Evolutionary conservation across 1,140 invertebrate genomes (phyloP).

Genomic region (Antheraea mylitta): DNA sequence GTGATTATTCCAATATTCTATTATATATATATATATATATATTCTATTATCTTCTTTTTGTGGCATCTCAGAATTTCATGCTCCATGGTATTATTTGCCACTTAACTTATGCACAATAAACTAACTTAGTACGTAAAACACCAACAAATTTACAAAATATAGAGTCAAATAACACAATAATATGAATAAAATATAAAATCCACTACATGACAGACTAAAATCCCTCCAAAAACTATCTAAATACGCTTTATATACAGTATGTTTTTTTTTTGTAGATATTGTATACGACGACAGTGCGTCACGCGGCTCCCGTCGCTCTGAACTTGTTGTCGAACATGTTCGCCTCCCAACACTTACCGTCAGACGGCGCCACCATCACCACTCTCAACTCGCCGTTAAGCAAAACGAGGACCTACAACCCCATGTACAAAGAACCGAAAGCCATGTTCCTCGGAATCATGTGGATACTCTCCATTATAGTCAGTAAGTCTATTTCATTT

Average conservation of each 20-base stretch:
- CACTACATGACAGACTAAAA: too few species aligned
- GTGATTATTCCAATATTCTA: too few species aligned
- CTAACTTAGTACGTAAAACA: too few species aligned
- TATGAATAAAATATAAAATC: too few species aligned
- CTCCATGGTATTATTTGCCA: too few species aligned
- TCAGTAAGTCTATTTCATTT: background rate
- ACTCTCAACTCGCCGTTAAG: slow-evolving; percentile 42
- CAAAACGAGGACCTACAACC: background rate
- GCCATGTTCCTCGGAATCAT: background rate
- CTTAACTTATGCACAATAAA: too few species aligned
- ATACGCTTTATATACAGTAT: slow-evolving; percentile 14
- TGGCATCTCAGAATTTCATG: too few species aligned
- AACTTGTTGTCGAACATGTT: slow-evolving; percentile 80
- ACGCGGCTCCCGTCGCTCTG: slow-evolving; percentile 81
- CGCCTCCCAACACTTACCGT: slow-evolving; percentile 54
- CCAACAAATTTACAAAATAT: too few species aligned
- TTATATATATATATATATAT: too few species aligned
- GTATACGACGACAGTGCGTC: slow-evolving; percentile 79
- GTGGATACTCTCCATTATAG: slow-evolving; percentile 3
- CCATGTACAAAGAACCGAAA: background rate
- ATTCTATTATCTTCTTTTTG: too few species aligned
- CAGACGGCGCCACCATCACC: slow-evolving; percentile 75
- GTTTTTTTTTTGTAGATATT: slow-evolving; percentile 41
- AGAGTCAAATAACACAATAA: too few species aligned
- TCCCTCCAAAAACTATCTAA: too few species aligned